phyloP scores from a whole-genome alignment of 2,797 vertebrate genomes.

The Parauchenoglanis ngamensis region DNA sequence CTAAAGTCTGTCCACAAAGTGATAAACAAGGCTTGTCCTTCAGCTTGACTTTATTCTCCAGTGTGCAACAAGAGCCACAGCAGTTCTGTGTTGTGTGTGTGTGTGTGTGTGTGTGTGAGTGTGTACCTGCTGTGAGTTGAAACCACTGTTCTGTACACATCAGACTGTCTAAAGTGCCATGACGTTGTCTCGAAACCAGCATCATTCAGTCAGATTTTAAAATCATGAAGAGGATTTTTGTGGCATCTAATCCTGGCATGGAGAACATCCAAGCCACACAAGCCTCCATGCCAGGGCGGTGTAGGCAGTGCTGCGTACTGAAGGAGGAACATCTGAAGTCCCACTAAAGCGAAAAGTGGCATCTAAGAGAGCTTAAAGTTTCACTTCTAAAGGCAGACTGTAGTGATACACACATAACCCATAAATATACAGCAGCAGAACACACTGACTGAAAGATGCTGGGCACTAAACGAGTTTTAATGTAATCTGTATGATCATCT shows the following conservation, averaged over 20 bases:
- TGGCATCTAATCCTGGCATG: slow-evolving; percentile 71
- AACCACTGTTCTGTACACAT: slow-evolving; percentile 54
- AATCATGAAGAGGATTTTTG: slow-evolving; percentile 38
- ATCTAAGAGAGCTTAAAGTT: neutral
- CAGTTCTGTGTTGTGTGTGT: slow-evolving; percentile 51
- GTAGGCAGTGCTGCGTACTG: slow-evolving; percentile 73
- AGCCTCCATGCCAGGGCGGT: slow-evolving; percentile 76
- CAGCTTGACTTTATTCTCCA: slow-evolving; percentile 47
- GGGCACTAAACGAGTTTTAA: slow-evolving; percentile 30
- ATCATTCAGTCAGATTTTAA: slow-evolving; percentile 76
- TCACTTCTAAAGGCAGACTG: neutral
- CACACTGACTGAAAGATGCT: slow-evolving; percentile 77
- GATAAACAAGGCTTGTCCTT: slow-evolving; percentile 33
- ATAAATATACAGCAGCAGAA: neutral
- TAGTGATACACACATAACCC: neutral
- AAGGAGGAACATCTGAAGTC: slow-evolving; percentile 73
- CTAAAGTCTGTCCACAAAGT: slow-evolving; percentile 26
- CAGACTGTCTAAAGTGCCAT: slow-evolving; percentile 77
- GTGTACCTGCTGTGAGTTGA: slow-evolving; percentile 57
- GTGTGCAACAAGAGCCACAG: slow-evolving; percentile 43
- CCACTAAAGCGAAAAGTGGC: slow-evolving; percentile 83
- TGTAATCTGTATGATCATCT: slow-evolving; percentile 49
- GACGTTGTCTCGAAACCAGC: slow-evolving; percentile 67
- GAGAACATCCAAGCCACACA: slow-evolving; percentile 82
- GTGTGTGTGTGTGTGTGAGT: slow-evolving; percentile 28